phyloP scores from a whole-genome alignment of 2,113 vertebrate species.

The Piprites chloris region DNA sequence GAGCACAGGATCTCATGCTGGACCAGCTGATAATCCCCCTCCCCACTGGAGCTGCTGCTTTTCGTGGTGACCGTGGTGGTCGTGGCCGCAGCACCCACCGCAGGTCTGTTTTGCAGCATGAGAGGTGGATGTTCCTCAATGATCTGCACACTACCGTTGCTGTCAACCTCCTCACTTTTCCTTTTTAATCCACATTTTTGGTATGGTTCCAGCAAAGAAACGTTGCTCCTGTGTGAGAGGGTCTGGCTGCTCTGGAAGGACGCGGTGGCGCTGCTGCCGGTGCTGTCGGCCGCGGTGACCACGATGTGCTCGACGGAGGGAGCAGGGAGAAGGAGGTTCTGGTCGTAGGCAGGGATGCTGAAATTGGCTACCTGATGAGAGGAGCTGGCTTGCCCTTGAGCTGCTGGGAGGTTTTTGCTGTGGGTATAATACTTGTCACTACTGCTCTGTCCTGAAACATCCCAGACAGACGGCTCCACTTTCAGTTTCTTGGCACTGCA shows the following conservation, averaged over 20 bases:
- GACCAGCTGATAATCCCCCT: slow-evolving; percentile 98
- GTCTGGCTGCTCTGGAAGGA: slow-evolving; percentile 82
- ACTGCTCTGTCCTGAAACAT: slow-evolving; percentile 87
- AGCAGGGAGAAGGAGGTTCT: slow-evolving; percentile 79
- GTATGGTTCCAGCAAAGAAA: slow-evolving; percentile 84
- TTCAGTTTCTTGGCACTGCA: slow-evolving; percentile 96
- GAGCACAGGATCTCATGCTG: slow-evolving; percentile 98
- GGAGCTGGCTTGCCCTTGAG: slow-evolving; percentile 81
- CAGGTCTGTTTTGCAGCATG: slow-evolving; percentile 90
- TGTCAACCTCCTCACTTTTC: slow-evolving; percentile 97
- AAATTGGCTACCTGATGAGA: slow-evolving; percentile 89
- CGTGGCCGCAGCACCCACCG: slow-evolving; percentile 85
- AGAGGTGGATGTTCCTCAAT: slow-evolving; percentile 97
- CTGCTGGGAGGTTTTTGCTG: slow-evolving; percentile 82
- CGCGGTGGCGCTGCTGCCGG: slow-evolving; percentile 82
- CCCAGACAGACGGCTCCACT: slow-evolving; percentile 92
- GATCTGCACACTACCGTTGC: slow-evolving; percentile 97
- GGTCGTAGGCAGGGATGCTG: slow-evolving; percentile 86
- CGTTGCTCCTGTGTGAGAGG: slow-evolving; percentile 80
- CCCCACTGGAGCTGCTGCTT: slow-evolving; percentile 92
- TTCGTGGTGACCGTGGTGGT: slow-evolving; percentile 94
- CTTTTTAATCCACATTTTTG: slow-evolving; percentile 95
- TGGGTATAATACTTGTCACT: slow-evolving; percentile 87
- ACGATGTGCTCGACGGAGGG: slow-evolving; percentile 85
- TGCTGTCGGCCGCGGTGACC: slow-evolving; percentile 95